Base-by-base conservation (phyloP, 2,888 invertebrate species). In the Caenorhabditis sulstoni region DNA sequence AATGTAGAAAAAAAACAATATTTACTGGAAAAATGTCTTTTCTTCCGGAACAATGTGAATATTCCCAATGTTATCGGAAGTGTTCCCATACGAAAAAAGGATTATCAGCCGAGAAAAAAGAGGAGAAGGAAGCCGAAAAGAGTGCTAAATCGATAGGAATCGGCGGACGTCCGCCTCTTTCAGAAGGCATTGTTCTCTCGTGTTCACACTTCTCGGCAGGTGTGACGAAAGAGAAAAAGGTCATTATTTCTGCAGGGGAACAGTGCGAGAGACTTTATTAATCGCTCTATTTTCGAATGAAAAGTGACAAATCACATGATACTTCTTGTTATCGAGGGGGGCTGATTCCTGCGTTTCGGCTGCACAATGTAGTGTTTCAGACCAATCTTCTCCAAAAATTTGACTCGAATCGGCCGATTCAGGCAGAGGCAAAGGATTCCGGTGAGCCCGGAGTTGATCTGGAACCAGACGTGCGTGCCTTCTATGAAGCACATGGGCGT, bases 351-450 rank as follows among this genome's bases (percentile, higher is more conserved):
- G n/a, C 44, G n/a, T 12, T 50, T 49, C 29, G 58, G 58, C 29
- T 67, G 67, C 3, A 67, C 47, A n/a, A 67, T 47, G 41, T 50
- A 67, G n/a, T 58, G 49, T n/a, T 58, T 58, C 49, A 67, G 37
- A 0, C 67, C 67, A 14, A 58, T 50, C 37, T 50, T 58, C 41
- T 67, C 49, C 16, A 67, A 22, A 49, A 67, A n/a, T 37, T 23
- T 57, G 16, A 67, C 66, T 5, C 66, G 57, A 23, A 67, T 57
- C 11, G 66, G 67, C 0, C 67, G 58, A 23, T 67, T 67, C 3
- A 50, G 39, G 3, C 37, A 8, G 3, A 67, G 49, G 8, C 58
- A 58, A 0, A 67, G 16, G 0, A 39, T 4, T 3, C 50, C 50
- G 37, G n/a, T 50, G 41, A 67, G 14, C 9, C 57, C 39, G 1